Conservation (phyloP, 2,797 vertebrate species). For the Caiman crocodilus region DNA sequence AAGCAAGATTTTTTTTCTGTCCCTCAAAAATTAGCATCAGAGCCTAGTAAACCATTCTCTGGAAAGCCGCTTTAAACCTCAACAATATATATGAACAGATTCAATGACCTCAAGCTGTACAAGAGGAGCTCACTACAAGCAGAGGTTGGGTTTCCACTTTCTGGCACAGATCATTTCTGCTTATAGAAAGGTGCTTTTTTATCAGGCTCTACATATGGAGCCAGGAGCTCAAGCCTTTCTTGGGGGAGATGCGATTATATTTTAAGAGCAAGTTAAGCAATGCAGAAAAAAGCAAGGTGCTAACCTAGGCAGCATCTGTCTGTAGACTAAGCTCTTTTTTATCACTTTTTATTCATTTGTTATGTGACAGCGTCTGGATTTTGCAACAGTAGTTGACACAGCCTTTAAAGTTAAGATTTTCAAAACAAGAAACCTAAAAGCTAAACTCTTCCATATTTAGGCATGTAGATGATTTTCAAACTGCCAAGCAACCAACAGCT, state of each 20-base stretch:
- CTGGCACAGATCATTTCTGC: slow-evolving; percentile 46
- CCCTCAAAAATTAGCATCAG: not conserved
- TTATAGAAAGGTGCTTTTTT: slow-evolving; percentile 39
- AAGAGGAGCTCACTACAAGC: slow-evolving; percentile 50
- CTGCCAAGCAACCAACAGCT: not conserved
- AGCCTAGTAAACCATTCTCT: slow-evolving; percentile 1
- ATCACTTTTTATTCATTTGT: slow-evolving; percentile 30
- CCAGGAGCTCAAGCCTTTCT: slow-evolving; percentile 50
- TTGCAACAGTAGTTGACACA: slow-evolving; percentile 14
- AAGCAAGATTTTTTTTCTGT: slow-evolving; percentile 17
- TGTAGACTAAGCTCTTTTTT: slow-evolving; percentile 27
- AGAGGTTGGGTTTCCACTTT: slow-evolving; percentile 52
- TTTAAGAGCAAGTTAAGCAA: slow-evolving; percentile 27
- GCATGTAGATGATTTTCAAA: accelerated
- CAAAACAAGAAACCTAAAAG: slow-evolving; percentile 40
- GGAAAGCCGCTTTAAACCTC: slow-evolving; percentile 41
- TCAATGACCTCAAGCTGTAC: slow-evolving; percentile 4
- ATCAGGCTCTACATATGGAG: slow-evolving; percentile 44
- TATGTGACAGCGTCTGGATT: slow-evolving; percentile 48
- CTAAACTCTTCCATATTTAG: not conserved
- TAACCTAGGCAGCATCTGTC: slow-evolving; percentile 24
- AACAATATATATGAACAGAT: slow-evolving; percentile 14
- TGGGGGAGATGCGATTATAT: slow-evolving; percentile 42
- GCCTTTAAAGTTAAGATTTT: not conserved
- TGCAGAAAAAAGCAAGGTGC: slow-evolving; percentile 1